Percentiles rank a stretch among this genome's conserved stretches.
Evolutionary conservation across 1,140 invertebrate genomes (phyloP).

Genomic region (Tribolium castaneum): DNA sequence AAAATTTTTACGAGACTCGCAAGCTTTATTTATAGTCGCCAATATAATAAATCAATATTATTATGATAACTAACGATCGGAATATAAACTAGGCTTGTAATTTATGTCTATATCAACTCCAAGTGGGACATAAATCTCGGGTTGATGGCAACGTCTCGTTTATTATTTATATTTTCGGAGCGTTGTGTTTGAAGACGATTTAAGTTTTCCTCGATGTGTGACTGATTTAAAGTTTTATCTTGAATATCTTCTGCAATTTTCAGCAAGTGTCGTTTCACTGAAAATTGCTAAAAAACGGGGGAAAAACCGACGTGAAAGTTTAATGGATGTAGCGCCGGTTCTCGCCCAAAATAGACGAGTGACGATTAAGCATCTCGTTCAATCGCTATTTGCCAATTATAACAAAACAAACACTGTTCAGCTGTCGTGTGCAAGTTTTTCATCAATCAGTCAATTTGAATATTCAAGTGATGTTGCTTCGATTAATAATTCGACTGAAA

Average conservation of each 20-base stretch:
- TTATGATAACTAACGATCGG: slow-evolving; percentile 8
- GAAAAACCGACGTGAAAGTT: slow-evolving; percentile 18
- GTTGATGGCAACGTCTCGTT: neutral
- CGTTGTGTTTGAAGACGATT: slow-evolving; percentile 3
- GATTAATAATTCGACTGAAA: neutral
- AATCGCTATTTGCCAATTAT: neutral
- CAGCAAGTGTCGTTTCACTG: slow-evolving; percentile 19
- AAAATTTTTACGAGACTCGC: no score
- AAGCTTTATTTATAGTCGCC: no score
- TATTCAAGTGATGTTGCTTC: neutral
- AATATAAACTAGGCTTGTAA: neutral
- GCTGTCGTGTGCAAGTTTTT: neutral
- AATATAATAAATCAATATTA: neutral
- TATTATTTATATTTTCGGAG: slow-evolving; percentile 17
- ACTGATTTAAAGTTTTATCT: slow-evolving; percentile 30
- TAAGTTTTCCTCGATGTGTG: slow-evolving; percentile 16
- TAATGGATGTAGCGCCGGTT: neutral
- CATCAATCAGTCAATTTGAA: neutral
- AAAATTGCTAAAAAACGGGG: slow-evolving; percentile 17
- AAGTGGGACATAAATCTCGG: neutral
- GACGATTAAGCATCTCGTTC: neutral
- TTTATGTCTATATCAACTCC: neutral
- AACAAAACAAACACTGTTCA: neutral
- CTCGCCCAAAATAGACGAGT: neutral
- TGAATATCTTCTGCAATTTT: slow-evolving; percentile 9